Base-by-base conservation (phyloP, 35 echinoderm and acorn worm species). In the Holothuria glaberrima region DNA sequence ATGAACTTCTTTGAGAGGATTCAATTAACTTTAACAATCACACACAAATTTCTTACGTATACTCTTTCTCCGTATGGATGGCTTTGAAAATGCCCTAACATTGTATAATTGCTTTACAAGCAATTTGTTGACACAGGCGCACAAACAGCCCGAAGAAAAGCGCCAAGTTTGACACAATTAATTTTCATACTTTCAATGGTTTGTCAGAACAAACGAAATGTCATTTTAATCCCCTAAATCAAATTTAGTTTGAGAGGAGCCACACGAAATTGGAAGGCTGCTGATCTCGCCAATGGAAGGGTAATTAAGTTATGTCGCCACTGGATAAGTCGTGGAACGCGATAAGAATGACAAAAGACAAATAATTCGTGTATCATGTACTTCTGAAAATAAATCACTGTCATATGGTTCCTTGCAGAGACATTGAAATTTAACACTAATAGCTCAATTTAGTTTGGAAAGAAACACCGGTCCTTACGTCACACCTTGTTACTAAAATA, bases 161-260 rank as follows among this genome's bases (percentile, higher is more conserved):
- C 50, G 9, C 13, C 50, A 54, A 54, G 50, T 54, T 54, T 54
- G 50, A 48, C 21, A 48, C 38, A 78, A 78, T 78, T 78, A 48
- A 78, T 78, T 48, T 78, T 48, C 20, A 19, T 16, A 48, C 69
- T 48, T 48, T 16, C 74, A 48, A 78, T 48, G 44, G 50, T 48
- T 48, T 48, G 44, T 78, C 69, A 24, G 50, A 78, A 78, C 74
- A 48, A 78, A 78, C 38, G 38, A 48, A 41, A 48, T 78, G 74
- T 78, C 74, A 78, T 78, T 78, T 78, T 78, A 48, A 78, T 78
- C 74, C 44, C 14, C 27, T 26, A 48, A 78, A 48, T 78, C 44
- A 78, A 78, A 26, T 78, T 48, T 48, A 78, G 38, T 25, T 24
- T 41, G 74, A 19, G 9, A 41, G 44, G 44, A 74, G 38, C 17